Percentiles rank a stretch among this genome's conserved stretches.
Evolutionary conservation across 2,797 vertebrate species (phyloP).

Genomic region (Galago senegalensis): DNA sequence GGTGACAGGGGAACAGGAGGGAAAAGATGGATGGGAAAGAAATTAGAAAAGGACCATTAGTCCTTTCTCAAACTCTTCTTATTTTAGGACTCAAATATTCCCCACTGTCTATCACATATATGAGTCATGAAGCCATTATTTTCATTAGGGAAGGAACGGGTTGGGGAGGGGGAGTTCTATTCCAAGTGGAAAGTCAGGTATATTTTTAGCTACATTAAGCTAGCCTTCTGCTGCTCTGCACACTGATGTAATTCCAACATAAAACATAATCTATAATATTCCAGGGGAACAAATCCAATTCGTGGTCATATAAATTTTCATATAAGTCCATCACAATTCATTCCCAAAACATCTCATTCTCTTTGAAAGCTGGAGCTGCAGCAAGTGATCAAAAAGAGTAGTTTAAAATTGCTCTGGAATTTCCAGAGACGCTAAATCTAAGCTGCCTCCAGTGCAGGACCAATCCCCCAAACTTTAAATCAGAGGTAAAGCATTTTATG

Average conservation of each 20-base stretch:
- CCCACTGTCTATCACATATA: constrained; percentile 85
- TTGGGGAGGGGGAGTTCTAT: constrained; percentile 85
- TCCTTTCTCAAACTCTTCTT: constrained; percentile 81
- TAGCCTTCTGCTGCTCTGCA: constrained; percentile 89
- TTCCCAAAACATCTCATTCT: constrained; percentile 91
- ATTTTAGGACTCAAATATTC: constrained; percentile 85
- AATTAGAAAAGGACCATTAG: constrained; percentile 85
- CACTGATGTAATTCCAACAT: constrained; percentile 90
- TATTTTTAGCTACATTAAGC: constrained; percentile 91
- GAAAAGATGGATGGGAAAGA: constrained; percentile 73
- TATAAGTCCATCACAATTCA: constrained; percentile 90
- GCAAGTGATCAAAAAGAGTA: constrained; percentile 87
- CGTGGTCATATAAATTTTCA: constrained; percentile 91
- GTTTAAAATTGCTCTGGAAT: constrained; percentile 88
- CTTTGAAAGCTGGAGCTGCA: constrained; percentile 88
- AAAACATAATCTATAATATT: constrained; percentile 92
- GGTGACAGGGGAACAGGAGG: constrained; percentile 59
- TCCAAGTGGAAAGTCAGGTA: constrained; percentile 89
- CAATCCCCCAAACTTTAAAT: constrained; percentile 89
- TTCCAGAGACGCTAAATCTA: constrained; percentile 91
- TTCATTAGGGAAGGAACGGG: constrained; percentile 81
- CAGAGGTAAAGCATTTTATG: constrained; percentile 90
- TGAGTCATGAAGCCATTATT: constrained; percentile 87
- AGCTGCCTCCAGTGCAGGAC: constrained; percentile 86
- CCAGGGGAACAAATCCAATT: constrained; percentile 91